These are phyloP conservation scores for Scaptomyza pallida DNA, from an alignment of 1,140 invertebrate species.

Conservation along the genomic window DNA sequence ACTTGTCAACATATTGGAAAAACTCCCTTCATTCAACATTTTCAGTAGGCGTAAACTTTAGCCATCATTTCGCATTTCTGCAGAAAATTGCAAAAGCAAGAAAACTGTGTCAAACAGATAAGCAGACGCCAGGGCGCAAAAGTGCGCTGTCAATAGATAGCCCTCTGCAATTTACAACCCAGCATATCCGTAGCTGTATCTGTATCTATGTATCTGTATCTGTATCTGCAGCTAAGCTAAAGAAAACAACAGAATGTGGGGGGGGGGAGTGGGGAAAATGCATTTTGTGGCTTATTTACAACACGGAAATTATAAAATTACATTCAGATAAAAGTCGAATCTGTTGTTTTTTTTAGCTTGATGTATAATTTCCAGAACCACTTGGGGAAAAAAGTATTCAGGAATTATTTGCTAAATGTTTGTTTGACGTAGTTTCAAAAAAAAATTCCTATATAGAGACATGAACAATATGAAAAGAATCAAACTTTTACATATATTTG, in stretches of 20 bases:
- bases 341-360: conserved; percentile 23
- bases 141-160: conserved; percentile 35
- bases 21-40: conserved; percentile 1
- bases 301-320: conserved; percentile 77
- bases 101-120: conserved; percentile 49
- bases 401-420: too few relatives aligned
- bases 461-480: too few relatives aligned
- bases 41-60: conserved; percentile 27
- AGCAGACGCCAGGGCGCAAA: conserved; percentile 29
- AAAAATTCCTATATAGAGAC: too few relatives aligned
- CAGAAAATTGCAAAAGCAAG: too few relatives aligned
- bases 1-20: not conserved
- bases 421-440: too few relatives aligned
- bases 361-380: conserved; percentile 64
- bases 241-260: conserved; percentile 45
- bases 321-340: conserved; percentile 41
- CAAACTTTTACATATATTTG: too few relatives aligned
- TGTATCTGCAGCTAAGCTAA: conserved; percentile 56
- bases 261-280: too few relatives aligned
- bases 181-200: conserved; percentile 47
- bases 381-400: too few relatives aligned
- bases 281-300: conserved; percentile 61
- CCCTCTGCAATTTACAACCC: conserved; percentile 56
- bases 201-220: conserved; percentile 30
- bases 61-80: too few relatives aligned